These are phyloP conservation scores for Rhinopithecus roxellana DNA, from an alignment of 2,113 vertebrate species.

Conservation along the genomic window DNA sequence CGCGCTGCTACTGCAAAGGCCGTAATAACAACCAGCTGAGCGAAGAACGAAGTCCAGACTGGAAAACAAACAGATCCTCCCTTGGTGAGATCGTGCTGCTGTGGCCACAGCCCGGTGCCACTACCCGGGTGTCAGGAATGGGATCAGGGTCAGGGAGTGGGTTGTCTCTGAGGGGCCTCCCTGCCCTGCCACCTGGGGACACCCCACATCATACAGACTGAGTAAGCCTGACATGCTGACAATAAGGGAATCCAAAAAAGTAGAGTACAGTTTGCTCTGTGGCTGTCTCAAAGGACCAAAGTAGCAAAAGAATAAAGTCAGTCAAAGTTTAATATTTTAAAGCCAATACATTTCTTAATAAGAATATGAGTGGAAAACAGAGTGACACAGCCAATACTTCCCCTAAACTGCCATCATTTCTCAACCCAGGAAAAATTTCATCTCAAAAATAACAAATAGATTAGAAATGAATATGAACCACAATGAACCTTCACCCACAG, in stretches of 20 bases:
- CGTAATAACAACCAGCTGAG: conserved; percentile 82
- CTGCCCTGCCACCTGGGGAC: conserved; percentile 34
- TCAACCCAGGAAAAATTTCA: background rate
- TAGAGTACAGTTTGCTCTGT: background rate
- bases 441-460: background rate
- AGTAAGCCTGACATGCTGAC: background rate
- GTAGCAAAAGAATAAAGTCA: background rate
- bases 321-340: background rate
- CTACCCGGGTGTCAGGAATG: conserved; percentile 46
- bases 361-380: background rate
- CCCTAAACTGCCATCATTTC: background rate
- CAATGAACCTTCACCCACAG: background rate
- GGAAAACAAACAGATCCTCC: conserved; percentile 67
- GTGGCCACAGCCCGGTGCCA: background rate
- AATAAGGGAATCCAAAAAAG: conserved; percentile 20
- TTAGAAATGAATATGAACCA: background rate
- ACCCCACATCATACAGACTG: background rate
- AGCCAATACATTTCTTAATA: background rate
- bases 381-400: background rate
- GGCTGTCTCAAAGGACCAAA: conserved; percentile 17
- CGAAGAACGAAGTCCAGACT: conserved; percentile 56
- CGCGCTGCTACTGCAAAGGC: conserved; percentile 81
- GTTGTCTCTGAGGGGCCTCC: conserved; percentile 64
- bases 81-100: background rate
- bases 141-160: conserved; percentile 14